Percentiles rank a stretch among this genome's conserved stretches.
These are phyloP conservation scores for Folsomia manolachei DNA, from an alignment of 2,888 invertebrate genomes.

Conservation along the genomic window DNA sequence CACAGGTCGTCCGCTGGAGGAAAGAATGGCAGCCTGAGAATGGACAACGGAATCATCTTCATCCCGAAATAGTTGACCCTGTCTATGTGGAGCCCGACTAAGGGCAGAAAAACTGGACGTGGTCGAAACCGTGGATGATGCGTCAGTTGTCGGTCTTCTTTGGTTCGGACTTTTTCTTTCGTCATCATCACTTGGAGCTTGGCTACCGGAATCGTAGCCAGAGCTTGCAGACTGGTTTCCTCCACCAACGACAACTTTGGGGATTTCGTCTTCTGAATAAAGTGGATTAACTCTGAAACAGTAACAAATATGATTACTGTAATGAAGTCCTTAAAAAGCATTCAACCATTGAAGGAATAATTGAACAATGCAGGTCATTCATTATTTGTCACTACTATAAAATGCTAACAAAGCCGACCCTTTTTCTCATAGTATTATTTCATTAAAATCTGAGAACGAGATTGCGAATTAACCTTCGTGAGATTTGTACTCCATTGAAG, in stretches of 20 bases:
- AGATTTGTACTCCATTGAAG: too few species aligned
- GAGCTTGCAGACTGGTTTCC: constrained; percentile 48
- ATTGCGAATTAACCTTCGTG: too few species aligned
- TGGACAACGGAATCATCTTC: constrained; percentile 45
- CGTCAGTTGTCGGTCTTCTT: neutral
- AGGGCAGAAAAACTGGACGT: neutral
- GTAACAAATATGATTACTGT: too few species aligned
- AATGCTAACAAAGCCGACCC: too few species aligned
- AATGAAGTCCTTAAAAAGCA: too few species aligned
- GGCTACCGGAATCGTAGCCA: constrained; percentile 49
- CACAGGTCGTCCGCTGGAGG: constrained; percentile 43
- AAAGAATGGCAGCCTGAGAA: constrained; percentile 45
- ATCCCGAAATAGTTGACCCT: constrained; percentile 42
- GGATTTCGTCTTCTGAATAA: constrained; percentile 45
- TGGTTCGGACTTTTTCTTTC: neutral
- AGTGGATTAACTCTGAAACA: constrained; percentile 49
- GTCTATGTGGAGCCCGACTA: constrained; percentile 15
- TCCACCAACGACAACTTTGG: constrained; percentile 35
- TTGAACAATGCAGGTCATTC: too few species aligned
- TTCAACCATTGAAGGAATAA: too few species aligned
- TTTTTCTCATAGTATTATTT: too few species aligned
- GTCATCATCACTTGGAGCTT: constrained; percentile 47
- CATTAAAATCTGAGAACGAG: too few species aligned
- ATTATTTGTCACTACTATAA: too few species aligned
- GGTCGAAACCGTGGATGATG: neutral